Percentiles rank a stretch among this genome's conserved stretches.
phyloP scores from a whole-genome alignment of 2,888 invertebrate species.

The Diarsia dahlii region DNA sequence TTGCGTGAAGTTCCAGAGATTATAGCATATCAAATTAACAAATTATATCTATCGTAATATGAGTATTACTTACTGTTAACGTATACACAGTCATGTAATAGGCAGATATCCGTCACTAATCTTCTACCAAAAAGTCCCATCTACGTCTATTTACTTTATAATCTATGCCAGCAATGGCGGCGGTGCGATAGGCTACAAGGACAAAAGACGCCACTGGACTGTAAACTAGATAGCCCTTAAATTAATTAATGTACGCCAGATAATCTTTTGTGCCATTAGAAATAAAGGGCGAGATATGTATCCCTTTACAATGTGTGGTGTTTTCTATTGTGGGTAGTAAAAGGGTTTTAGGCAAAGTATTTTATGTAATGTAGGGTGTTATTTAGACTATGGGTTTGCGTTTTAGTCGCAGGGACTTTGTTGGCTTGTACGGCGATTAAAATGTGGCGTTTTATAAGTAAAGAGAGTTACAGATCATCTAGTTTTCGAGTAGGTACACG shows the following conservation, averaged over 20 bases:
- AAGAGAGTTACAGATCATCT: too few relatives aligned
- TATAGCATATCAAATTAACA: too few relatives aligned
- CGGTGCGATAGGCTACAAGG: conserved; percentile 68
- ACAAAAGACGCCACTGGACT: conserved; percentile 77
- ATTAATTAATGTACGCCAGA: conserved; percentile 77
- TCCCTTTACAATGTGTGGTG: conserved; percentile 46
- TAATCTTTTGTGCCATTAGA: conserved; percentile 70
- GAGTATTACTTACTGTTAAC: too few relatives aligned
- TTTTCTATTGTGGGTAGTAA: conserved; percentile 56
- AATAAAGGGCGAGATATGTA: conserved; percentile 65
- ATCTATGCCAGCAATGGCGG: conserved; percentile 59
- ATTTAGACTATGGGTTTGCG: conserved; percentile 1
- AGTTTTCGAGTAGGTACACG: too few relatives aligned
- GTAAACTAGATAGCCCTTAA: conserved; percentile 80
- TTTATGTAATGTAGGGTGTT: conserved; percentile 14
- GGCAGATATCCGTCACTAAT: background rate
- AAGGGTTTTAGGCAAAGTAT: conserved; percentile 53
- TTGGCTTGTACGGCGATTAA: conserved; percentile 6
- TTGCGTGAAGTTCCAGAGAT: too few relatives aligned
- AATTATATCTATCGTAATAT: too few relatives aligned
- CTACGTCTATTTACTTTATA: conserved; percentile 58
- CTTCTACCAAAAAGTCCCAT: conserved; percentile 18
- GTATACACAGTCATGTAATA: background rate
- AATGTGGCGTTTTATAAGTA: background rate
- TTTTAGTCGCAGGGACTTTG: background rate